phyloP scores from a whole-genome alignment of 2,797 vertebrate genomes.

The Catostomus latipinnis region DNA sequence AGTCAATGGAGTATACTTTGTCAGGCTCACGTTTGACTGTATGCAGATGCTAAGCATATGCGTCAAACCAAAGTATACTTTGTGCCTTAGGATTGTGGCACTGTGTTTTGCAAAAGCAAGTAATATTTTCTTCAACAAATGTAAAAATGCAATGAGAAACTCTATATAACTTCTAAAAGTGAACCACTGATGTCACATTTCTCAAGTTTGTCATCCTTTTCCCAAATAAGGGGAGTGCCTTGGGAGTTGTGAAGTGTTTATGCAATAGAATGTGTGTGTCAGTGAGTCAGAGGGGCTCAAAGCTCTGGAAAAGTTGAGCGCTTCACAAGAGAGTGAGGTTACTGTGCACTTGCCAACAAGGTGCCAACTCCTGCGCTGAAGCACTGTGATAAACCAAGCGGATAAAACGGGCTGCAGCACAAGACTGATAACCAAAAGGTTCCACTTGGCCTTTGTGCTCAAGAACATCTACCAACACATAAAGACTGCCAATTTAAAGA shows the following conservation, averaged over 20 bases:
- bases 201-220: slow-evolving; percentile 28
- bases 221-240: slow-evolving; percentile 41
- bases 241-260: slow-evolving; percentile 29
- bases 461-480: background rate
- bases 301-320: slow-evolving; percentile 63
- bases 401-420: slow-evolving; percentile 53
- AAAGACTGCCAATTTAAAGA: background rate
- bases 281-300: slow-evolving; percentile 44
- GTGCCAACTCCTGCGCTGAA: slow-evolving; percentile 58
- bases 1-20: no score
- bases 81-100: background rate
- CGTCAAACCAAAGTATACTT: background rate
- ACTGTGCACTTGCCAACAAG: slow-evolving; percentile 57
- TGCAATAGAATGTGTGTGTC: slow-evolving; percentile 20
- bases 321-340: slow-evolving; percentile 55
- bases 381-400: slow-evolving; percentile 52
- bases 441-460: slow-evolving; percentile 11
- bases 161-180: background rate
- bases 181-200: slow-evolving; percentile 16
- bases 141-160: background rate
- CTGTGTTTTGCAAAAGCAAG: background rate
- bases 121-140: background rate
- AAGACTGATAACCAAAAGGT: slow-evolving; percentile 51
- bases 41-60: background rate
- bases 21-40: no score